Conservation (phyloP, 2,888 invertebrate genomes). For the Maniola hyperantus region DNA sequence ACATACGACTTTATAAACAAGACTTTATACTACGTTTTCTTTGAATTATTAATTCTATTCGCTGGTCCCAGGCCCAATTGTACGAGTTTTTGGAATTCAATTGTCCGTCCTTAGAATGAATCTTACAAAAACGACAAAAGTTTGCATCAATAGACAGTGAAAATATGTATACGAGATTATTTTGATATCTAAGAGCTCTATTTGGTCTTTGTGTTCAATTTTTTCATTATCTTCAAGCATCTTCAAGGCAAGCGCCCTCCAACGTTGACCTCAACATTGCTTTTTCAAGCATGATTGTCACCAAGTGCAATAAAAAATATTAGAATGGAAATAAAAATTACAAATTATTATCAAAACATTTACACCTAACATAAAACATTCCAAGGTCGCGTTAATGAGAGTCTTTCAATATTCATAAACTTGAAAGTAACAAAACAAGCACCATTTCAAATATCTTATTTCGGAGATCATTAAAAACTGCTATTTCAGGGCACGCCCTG, state of each 20-base stretch:
- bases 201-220: no score
- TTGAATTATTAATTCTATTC: slow-evolving; percentile 9
- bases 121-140: not conserved
- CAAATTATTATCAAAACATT: no score
- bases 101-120: not conserved
- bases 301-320: no score
- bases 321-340: no score
- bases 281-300: no score
- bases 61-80: no score
- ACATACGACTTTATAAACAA: slow-evolving; percentile 8
- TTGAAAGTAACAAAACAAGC: slow-evolving; percentile 2
- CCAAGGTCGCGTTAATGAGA: not conserved
- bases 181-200: no score
- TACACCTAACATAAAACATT: not conserved
- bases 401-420: not conserved
- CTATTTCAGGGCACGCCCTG: slow-evolving; percentile 36
- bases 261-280: no score
- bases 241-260: no score
- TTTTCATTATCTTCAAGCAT: no score
- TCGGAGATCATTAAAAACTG: slow-evolving; percentile 41
- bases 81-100: not conserved
- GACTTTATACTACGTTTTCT: not conserved
- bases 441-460: slow-evolving; percentile 33
- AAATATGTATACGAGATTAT: not conserved
- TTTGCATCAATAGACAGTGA: not conserved